phyloP scores from a whole-genome alignment of 2,113 vertebrate species.

The Gulo gulo region DNA sequence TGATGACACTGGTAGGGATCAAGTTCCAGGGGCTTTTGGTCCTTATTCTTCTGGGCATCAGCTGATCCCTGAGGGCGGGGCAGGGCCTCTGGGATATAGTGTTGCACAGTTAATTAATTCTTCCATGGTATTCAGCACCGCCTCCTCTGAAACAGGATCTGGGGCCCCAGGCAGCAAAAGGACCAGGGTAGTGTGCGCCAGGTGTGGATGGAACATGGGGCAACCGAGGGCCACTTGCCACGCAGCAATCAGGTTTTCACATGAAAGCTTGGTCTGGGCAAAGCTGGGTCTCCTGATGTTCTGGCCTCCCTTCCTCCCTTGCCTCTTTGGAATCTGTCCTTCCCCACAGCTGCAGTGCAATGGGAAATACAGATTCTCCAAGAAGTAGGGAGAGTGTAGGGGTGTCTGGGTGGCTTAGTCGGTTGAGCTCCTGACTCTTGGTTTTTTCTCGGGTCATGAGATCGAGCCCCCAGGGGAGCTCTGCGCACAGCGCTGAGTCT shows the following conservation, averaged over 20 bases:
- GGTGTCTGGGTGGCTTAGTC: neutral
- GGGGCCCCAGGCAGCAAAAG: slow-evolving; percentile 41
- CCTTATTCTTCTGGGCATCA: slow-evolving; percentile 69
- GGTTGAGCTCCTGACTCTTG: neutral
- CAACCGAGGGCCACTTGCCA: neutral
- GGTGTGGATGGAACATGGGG: neutral
- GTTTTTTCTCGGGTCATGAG: neutral
- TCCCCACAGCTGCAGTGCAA: neutral
- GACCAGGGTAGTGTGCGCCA: neutral
- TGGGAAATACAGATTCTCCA: neutral
- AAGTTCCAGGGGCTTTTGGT: slow-evolving; percentile 66
- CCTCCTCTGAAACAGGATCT: slow-evolving; percentile 69
- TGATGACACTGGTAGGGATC: slow-evolving; percentile 48
- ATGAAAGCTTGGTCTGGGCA: neutral
- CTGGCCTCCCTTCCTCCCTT: too few relatives aligned
- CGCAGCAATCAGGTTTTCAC: neutral
- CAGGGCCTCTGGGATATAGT: slow-evolving; percentile 59
- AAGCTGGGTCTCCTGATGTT: neutral
- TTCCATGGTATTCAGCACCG: slow-evolving; percentile 53
- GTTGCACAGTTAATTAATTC: slow-evolving; percentile 75
- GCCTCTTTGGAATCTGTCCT: neutral
- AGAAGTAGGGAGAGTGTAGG: neutral
- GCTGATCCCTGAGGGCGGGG: slow-evolving; percentile 60
- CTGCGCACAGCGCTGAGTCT: neutral
- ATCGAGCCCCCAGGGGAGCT: neutral